Percentiles rank a stretch among this genome's conserved stretches.
Conservation (phyloP, 2,888 invertebrate genomes). For the Xanthorhoe designata region DNA sequence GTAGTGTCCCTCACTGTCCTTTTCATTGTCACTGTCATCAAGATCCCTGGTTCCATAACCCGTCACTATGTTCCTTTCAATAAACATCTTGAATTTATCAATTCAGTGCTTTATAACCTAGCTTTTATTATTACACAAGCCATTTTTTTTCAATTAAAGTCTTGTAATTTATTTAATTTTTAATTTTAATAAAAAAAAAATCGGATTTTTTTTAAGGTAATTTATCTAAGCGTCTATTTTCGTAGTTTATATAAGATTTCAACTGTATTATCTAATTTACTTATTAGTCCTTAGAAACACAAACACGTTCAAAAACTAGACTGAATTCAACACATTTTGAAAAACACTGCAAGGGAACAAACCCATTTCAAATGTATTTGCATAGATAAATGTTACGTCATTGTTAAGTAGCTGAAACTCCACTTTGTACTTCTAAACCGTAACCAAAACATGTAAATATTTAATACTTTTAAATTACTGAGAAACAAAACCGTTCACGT, state of each 20-base stretch:
- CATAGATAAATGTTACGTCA: not conserved
- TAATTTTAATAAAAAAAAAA: no score
- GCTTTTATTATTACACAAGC: not conserved
- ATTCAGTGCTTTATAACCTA: not conserved
- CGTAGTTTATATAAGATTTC: no score
- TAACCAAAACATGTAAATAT: not conserved
- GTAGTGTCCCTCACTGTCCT: slow-evolving; percentile 18
- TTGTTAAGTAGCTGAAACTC: not conserved
- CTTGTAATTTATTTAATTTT: no score
- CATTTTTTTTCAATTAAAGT: not conserved
- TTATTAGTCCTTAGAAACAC: no score
- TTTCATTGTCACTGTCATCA: slow-evolving; percentile 31
- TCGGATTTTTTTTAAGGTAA: no score
- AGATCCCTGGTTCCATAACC: slow-evolving; percentile 12
- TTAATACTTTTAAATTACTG: not conserved
- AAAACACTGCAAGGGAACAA: not conserved
- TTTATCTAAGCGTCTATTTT: no score
- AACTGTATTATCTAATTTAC: no score
- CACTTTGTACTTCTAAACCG: not conserved
- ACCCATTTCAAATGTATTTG: not conserved
- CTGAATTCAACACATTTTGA: no score
- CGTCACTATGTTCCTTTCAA: slow-evolving; percentile 23
- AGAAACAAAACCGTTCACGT: not conserved
- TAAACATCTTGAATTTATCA: slow-evolving; percentile 9
- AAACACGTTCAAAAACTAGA: no score